phyloP scores from a whole-genome alignment of 2,113 vertebrate species.

The Maccullochella peelii region DNA sequence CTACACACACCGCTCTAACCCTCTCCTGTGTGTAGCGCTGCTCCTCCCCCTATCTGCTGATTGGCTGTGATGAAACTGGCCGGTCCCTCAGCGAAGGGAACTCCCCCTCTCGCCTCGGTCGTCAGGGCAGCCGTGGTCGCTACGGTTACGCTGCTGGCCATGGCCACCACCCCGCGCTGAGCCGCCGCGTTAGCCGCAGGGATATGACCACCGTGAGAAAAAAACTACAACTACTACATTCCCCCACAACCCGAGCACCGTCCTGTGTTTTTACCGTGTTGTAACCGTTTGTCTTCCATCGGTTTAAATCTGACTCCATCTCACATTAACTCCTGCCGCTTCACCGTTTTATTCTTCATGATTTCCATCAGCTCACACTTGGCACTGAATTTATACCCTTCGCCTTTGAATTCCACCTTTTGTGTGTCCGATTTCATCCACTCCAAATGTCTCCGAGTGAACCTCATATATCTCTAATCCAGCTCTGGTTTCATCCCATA shows the following conservation, averaged over 20 bases:
- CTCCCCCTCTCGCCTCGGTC: conserved; percentile 66
- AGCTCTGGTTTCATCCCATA: conserved; percentile 1
- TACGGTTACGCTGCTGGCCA: conserved; percentile 53
- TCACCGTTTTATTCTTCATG: neutral
- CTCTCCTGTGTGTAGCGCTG: conserved; percentile 71
- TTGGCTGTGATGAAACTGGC: conserved; percentile 66
- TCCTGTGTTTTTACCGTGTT: conserved; percentile 31
- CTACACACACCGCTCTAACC: conserved; percentile 39
- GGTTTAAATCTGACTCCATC: conserved; percentile 13
- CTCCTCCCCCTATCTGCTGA: conserved; percentile 70
- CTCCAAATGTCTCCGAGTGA: neutral
- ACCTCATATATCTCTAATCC: neutral
- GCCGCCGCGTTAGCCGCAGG: conserved; percentile 73
- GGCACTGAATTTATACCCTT: no score
- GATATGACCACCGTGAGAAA: conserved; percentile 73
- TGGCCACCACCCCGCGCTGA: conserved; percentile 39
- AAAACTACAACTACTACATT: conserved; percentile 11
- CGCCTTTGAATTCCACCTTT: neutral
- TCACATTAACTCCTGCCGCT: neutral
- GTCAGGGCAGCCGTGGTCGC: conserved; percentile 60
- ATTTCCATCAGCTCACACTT: neutral
- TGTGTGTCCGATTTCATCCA: neutral
- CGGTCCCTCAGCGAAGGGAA: conserved; percentile 79
- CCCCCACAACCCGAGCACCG: conserved; percentile 15
- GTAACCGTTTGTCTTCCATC: conserved; percentile 32